Evolutionary conservation across 2,797 vertebrate species (phyloP).

Genomic region (Orestias chungarensis): DNA sequence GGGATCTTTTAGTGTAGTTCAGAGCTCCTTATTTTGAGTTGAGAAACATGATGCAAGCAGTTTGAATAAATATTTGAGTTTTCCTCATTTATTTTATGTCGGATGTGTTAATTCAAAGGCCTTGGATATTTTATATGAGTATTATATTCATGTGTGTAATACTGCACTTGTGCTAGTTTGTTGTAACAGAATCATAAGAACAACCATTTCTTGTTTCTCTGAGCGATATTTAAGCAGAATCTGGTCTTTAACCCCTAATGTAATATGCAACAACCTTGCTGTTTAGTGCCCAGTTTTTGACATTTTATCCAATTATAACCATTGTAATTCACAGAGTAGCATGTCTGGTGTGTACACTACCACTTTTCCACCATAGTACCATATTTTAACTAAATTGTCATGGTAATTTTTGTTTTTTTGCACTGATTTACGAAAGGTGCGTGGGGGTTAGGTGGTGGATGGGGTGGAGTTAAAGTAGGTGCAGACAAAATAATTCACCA

Average conservation of each 20-base stretch:
- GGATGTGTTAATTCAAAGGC: background rate
- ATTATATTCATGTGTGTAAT: background rate
- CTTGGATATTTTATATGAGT: background rate
- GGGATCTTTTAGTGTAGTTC: background rate
- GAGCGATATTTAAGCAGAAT: background rate
- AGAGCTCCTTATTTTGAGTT: background rate
- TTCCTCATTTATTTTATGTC: background rate
- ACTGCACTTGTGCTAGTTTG: background rate
- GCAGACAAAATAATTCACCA: no score
- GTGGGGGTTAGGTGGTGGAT: no score
- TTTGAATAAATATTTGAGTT: background rate
- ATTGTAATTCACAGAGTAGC: background rate
- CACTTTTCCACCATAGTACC: no score
- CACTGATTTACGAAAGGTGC: no score
- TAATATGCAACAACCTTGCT: background rate
- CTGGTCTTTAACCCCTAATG: background rate
- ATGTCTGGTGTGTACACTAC: no score
- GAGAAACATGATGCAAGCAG: background rate
- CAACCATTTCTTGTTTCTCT: no score
- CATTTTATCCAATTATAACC: background rate
- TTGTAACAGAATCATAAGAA: background rate
- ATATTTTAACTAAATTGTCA: no score
- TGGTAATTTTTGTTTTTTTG: no score
- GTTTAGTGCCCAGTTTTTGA: background rate
- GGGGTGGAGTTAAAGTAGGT: no score